Conservation (phyloP, 92 coral and sea anemone genomes). For the Phymanthus crucifer region DNA sequence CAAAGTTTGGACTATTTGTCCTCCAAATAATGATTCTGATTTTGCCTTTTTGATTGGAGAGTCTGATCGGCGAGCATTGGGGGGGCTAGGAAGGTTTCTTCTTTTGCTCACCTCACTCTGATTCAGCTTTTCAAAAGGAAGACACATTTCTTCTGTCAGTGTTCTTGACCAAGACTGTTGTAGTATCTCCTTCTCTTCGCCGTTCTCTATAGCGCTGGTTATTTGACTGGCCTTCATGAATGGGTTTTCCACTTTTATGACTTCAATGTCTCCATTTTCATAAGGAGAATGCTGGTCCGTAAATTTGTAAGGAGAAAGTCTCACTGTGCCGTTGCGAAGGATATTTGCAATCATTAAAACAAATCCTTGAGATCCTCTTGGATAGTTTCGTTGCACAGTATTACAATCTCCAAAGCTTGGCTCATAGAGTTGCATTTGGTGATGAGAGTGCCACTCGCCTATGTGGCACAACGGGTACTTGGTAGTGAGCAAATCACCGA, state of each 20-base stretch:
- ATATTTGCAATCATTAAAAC: slow-evolving; percentile 86
- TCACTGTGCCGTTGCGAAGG: slow-evolving; percentile 16
- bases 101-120: background rate
- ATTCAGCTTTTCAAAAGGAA: background rate
- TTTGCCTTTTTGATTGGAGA: background rate
- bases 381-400: slow-evolving; percentile 73
- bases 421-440: slow-evolving; percentile 56
- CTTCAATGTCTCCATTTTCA: background rate
- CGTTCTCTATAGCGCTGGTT: background rate
- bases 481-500: slow-evolving; percentile 62
- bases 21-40: background rate
- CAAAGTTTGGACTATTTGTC: background rate
- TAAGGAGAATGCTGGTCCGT: slow-evolving; percentile 21
- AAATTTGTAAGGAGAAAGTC: slow-evolving; percentile 68
- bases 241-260: background rate
- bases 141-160: background rate
- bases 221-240: background rate
- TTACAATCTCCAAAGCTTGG: slow-evolving; percentile 88
- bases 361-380: slow-evolving; percentile 75
- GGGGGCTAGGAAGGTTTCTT: background rate
- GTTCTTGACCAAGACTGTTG: no score
- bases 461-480: slow-evolving; percentile 82
- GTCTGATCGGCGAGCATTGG: background rate
- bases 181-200: background rate
- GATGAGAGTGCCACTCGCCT: slow-evolving; percentile 98